Evolutionary conservation across 2,888 invertebrate species (phyloP), one percentile per base, ranked within the genome.

Genomic region (Phanerotoma sp.): DNA sequence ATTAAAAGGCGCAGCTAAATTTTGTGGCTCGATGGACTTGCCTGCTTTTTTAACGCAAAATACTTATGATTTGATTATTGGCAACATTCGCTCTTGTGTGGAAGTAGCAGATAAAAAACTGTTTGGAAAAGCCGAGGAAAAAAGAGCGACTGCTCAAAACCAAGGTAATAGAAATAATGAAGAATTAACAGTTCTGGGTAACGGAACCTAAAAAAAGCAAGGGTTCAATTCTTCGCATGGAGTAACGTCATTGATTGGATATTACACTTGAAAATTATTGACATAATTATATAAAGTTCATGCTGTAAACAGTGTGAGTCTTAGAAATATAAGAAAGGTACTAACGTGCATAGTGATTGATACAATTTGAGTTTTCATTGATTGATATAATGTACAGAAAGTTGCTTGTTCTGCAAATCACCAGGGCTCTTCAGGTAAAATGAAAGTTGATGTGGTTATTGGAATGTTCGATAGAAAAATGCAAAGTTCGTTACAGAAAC

Each of bases 401-500:
- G 51, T 22, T 35, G 18, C 15, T 22, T 51, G 51, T 37, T 37
- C 37, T 35, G 15, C 13, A n/a, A 42, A 51, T 44, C 44, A 51
- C 45, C 25, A 35, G 11, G 42, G 51, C 25, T 44, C 42, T 44
- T 51, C 51, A 25, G 42, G 44, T 13, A 51, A 51, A 51, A 51
- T 51, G 51, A 44, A 51, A 44, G 45, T 51, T 33, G 51, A 51
- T 51, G 42, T 44, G 28, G 45, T 51, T n/a, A 37, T 45, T 28
- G 35, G 35, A 11, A 15, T 44, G 20, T 51, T 51, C 45, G 37
- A 20, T 51, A 25, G 45, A 51, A 51, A 51, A 51, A 44, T 45
- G 42, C 28, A 16, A 28, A 37, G 51, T 51, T 25, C 44, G 20
- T 22, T 51, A 44, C 32, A 51, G 18, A 51, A 51, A 44, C 38